These are phyloP conservation scores for Stichodactyla helianthus DNA, from an alignment of 64 coral and sea anemone genomes.

Conservation along the genomic window DNA sequence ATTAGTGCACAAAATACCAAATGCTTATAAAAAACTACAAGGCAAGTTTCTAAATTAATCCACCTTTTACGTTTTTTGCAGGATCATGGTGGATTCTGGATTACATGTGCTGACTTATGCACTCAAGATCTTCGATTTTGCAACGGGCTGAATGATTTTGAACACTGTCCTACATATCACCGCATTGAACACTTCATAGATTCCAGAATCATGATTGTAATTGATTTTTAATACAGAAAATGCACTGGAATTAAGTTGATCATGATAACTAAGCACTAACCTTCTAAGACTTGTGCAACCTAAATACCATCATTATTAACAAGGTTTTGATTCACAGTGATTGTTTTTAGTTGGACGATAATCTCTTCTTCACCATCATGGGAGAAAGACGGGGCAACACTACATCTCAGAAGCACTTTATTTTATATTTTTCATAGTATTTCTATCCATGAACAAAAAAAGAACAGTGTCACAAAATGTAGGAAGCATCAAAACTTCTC, in stretches of 20 bases:
- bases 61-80: too few species aligned
- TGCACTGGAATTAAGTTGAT: neutral
- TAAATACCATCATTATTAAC: neutral
- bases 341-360: neutral
- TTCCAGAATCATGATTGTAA: too few species aligned
- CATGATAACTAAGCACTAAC: neutral
- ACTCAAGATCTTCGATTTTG: too few species aligned
- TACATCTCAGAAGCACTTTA: constrained; percentile 21
- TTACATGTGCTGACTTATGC: too few species aligned
- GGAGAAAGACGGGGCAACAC: neutral
- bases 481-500: neutral
- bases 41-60: too few species aligned
- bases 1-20: too few species aligned
- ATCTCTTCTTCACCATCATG: neutral
- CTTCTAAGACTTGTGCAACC: neutral
- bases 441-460: neutral
- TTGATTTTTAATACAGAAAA: too few species aligned
- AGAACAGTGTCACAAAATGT: constrained; percentile 14
- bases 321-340: neutral
- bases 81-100: too few species aligned
- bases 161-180: too few species aligned
- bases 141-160: too few species aligned
- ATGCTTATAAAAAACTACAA: too few species aligned
- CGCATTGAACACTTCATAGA: too few species aligned
- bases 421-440: constrained; percentile 1